Evolutionary conservation across 2,888 invertebrate species (phyloP), one percentile per base, ranked within the genome.

Genomic region (Cerceris ruficornis): DNA sequence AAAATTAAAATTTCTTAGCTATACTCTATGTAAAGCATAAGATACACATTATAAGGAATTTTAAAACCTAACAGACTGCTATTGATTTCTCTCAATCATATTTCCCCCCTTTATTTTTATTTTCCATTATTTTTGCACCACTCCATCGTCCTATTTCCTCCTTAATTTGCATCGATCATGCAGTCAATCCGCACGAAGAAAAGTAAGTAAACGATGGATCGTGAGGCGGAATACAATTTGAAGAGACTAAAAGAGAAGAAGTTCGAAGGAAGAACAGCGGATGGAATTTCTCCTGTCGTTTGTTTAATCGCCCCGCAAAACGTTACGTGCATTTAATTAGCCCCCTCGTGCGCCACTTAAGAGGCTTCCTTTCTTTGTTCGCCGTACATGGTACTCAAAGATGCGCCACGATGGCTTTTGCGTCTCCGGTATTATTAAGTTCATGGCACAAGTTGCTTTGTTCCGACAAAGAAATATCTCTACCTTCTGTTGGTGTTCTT

Each of bases 281-380:
- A 28, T 13, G 59, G 55, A 77, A 78, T 80, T 81, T 70, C 76
- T 68, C 69, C 60, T 64, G 74, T 69, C 60, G 57, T 72, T 58
- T 66, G 76, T 60, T 84, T 84, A 82, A 84, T 84, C 84, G 76
- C 64, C 69, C 76, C 70, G 73, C 70, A 72, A 77, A 85, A 84
- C 70, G 75, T 82, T 75, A 73, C 79, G 54, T 61, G 82, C 73
- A 75, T 70, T 80, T 80, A 85, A 84, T 84, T 84, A 84, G 70
- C 61, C 70, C 73, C 68, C 75, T 72, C 55, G 64, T 57, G 59
- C 50, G 70, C 54, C 69, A 66, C 73, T 60, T 77, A 77, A 77
- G 72, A 75, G 75, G 77, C 71, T 82, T 71, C 69, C 75, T 80
- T 28, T 85, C 84, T 85, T 84, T 79, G 75, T 69, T 41, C 66